Percentiles rank a stretch among this genome's conserved stretches.
These are phyloP conservation scores for Axis porcinus DNA, from an alignment of 2,113 vertebrate genomes.

Conservation along the genomic window DNA sequence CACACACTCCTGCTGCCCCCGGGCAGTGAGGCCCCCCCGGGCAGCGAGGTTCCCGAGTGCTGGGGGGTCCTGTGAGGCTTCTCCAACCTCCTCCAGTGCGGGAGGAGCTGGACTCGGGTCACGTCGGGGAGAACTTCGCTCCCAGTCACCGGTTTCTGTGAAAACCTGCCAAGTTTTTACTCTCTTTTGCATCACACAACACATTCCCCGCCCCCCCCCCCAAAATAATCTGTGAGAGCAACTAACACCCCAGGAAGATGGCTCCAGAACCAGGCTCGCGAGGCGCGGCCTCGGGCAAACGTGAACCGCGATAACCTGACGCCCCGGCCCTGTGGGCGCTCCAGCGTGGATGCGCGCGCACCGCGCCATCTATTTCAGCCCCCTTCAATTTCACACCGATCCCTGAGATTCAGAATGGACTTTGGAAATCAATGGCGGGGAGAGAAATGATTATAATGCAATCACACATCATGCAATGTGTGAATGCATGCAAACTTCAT, in stretches of 20 bases:
- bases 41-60: background rate
- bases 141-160: background rate
- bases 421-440: background rate
- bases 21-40: background rate
- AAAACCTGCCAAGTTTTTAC: background rate
- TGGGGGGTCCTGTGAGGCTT: background rate
- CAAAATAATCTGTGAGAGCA: background rate
- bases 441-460: background rate
- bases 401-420: background rate
- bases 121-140: background rate
- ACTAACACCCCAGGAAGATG: background rate
- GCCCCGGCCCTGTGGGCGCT: rapidly evolving
- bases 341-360: background rate
- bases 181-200: background rate
- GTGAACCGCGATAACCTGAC: background rate
- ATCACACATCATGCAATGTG: background rate
- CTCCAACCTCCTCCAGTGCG: background rate
- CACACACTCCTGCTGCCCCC: background rate
- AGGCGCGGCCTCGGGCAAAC: background rate
- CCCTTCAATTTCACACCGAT: background rate
- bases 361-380: background rate
- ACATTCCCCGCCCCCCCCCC: rapidly evolving
- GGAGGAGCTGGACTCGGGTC: background rate
- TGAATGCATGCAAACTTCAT: background rate
- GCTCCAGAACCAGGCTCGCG: background rate